A percentile compares a stretch with the other conserved stretches of the same genome.
Evolutionary conservation across 2,113 vertebrate genomes (phyloP).

Genomic region (Cygnus buccinator): DNA sequence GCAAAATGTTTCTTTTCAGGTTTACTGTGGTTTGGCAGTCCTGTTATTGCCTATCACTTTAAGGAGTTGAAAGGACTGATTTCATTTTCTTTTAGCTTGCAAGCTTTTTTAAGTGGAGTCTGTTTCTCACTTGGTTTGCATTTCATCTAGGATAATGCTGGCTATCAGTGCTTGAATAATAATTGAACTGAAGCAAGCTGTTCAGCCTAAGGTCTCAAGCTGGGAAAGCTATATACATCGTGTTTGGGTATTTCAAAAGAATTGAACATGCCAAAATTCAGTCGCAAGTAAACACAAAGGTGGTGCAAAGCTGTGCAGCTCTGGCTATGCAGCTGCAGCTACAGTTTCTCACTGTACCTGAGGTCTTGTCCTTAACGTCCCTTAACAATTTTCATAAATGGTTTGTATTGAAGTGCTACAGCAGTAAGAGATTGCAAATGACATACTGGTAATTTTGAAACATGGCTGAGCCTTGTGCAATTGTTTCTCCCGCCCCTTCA

Average conservation of each 20-base stretch:
- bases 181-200: conserved; percentile 56
- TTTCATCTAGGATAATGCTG: conserved; percentile 57
- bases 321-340: background rate
- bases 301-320: background rate
- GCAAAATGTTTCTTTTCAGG: conserved; percentile 57
- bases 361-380: background rate
- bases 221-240: conserved; percentile 30
- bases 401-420: background rate
- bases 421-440: background rate
- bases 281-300: background rate
- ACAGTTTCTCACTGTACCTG: background rate
- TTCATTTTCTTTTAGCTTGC: conserved; percentile 68
- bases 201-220: conserved; percentile 48
- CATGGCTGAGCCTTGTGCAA: background rate
- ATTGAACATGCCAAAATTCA: conserved; percentile 8
- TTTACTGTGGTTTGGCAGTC: conserved; percentile 68
- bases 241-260: conserved; percentile 7
- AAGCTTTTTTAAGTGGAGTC: conserved; percentile 36
- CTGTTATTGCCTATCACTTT: conserved; percentile 71
- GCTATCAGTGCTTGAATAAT: conserved; percentile 57
- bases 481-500: background rate
- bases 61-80: conserved; percentile 62
- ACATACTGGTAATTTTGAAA: background rate
- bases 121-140: conserved; percentile 62
- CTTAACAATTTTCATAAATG: background rate